These are phyloP conservation scores for Anolis apletophallus DNA, from an alignment of 2,797 vertebrate genomes.

Conservation along the genomic window DNA sequence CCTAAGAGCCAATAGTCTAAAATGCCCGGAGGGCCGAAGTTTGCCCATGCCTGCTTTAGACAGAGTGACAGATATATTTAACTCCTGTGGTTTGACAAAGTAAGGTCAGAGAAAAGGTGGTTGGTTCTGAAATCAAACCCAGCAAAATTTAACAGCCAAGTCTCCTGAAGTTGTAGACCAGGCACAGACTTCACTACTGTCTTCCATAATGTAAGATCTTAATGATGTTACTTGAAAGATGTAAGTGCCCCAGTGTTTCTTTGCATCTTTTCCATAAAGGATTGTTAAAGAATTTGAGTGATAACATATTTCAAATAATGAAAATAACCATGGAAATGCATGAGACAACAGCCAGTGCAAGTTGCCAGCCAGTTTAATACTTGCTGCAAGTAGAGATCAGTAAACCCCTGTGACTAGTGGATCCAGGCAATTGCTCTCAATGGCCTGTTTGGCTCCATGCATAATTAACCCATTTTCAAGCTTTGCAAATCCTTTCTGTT, in stretches of 20 bases:
- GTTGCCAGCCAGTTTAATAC: not conserved
- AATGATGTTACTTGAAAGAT: slow-evolving; percentile 8
- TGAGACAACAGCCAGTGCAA: not conserved
- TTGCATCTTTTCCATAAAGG: not conserved
- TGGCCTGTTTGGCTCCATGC: not conserved
- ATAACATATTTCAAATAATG: not conserved
- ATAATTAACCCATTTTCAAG: not conserved
- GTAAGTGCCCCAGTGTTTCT: not conserved
- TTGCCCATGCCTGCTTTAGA: slow-evolving; percentile 16
- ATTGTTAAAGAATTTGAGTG: not conserved
- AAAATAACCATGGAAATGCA: not conserved
- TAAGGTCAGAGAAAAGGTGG: not conserved
- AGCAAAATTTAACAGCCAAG: not conserved
- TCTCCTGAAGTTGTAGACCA: not conserved
- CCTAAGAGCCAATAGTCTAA: too few species aligned
- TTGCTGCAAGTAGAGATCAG: not conserved
- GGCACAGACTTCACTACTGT: not conserved
- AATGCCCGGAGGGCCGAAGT: too few species aligned
- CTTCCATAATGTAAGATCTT: slow-evolving; percentile 37
- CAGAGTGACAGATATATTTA: not conserved
- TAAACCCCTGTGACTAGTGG: not conserved
- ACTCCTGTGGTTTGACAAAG: not conserved
- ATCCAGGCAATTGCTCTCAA: not conserved
- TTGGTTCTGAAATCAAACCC: not conserved
- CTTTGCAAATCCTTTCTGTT: slow-evolving; percentile 5